Conservation (phyloP, 1,140 invertebrate species). For the Limonius californicus region DNA sequence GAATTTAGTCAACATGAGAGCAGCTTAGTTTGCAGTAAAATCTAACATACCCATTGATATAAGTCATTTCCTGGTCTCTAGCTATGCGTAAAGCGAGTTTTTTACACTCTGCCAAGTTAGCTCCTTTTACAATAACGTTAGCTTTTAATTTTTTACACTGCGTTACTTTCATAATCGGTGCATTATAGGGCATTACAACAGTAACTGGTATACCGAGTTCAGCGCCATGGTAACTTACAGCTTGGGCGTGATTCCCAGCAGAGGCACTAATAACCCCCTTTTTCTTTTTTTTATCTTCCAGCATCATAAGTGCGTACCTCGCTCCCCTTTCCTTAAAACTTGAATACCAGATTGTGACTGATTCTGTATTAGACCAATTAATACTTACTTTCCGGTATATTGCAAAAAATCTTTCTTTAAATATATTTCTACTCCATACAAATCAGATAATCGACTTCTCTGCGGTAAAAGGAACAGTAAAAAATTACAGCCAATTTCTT, state of each 20-base stretch:
- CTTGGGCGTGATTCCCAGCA: constrained; percentile 72
- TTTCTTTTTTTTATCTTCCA: constrained; percentile 59
- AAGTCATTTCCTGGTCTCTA: constrained; percentile 16
- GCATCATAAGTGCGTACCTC: constrained; percentile 62
- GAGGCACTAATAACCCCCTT: constrained; percentile 74
- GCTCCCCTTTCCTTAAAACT: constrained; percentile 78
- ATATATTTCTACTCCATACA: constrained; percentile 60
- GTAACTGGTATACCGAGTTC: constrained; percentile 67
- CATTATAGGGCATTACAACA: constrained; percentile 72
- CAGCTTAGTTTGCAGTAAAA: background rate
- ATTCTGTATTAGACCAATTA: background rate
- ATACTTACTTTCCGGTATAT: constrained; percentile 57
- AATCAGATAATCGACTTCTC: constrained; percentile 57
- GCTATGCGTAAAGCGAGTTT: no score
- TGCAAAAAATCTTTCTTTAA: constrained; percentile 74
- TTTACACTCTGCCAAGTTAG: constrained; percentile 51
- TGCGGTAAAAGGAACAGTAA: no score
- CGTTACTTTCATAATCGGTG: constrained; percentile 72
- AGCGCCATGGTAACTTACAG: constrained; percentile 68
- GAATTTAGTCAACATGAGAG: no score
- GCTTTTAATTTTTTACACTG: constrained; percentile 65
- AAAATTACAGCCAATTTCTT: no score
- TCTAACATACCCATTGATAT: constrained; percentile 11
- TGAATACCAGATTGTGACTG: background rate
- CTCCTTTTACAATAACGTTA: constrained; percentile 65